Percentiles rank a stretch among this genome's conserved stretches.
Evolutionary conservation across 1,140 invertebrate species (phyloP).

Genomic region (Probaryconus sp.): DNA sequence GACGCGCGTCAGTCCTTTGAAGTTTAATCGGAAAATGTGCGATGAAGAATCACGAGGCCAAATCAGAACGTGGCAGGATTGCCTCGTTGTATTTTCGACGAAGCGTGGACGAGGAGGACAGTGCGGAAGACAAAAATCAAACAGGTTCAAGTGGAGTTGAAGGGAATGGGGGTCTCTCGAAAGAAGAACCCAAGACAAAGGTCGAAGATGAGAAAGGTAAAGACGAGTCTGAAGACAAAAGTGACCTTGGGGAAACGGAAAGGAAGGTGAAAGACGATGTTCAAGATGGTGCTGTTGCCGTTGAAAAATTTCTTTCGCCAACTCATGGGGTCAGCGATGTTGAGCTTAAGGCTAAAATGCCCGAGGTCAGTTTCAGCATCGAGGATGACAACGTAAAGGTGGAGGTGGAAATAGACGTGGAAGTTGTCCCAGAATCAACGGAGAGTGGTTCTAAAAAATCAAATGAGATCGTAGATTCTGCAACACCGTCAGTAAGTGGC

Average conservation of each 20-base stretch:
- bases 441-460: no score
- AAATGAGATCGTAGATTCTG: no score
- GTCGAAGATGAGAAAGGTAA: no score
- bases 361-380: not conserved
- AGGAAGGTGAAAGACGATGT: no score
- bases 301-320: no score
- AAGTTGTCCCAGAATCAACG: no score
- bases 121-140: constrained; percentile 29
- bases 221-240: no score
- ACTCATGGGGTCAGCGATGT: no score
- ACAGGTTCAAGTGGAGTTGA: not conserved
- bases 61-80: constrained; percentile 53
- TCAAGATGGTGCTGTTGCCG: no score
- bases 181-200: not conserved
- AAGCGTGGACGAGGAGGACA: constrained; percentile 67
- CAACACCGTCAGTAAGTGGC: no score
- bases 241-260: no score
- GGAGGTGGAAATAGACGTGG: not conserved
- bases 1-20: not conserved
- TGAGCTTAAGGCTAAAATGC: no score
- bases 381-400: not conserved
- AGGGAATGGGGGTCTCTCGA: not conserved
- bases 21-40: constrained; percentile 59
- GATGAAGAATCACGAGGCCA: constrained; percentile 65
- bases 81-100: constrained; percentile 62